Evolutionary conservation across 2,113 vertebrate genomes (phyloP), one percentile per base, ranked within the genome.

Genomic region (Cepphus grylle): DNA sequence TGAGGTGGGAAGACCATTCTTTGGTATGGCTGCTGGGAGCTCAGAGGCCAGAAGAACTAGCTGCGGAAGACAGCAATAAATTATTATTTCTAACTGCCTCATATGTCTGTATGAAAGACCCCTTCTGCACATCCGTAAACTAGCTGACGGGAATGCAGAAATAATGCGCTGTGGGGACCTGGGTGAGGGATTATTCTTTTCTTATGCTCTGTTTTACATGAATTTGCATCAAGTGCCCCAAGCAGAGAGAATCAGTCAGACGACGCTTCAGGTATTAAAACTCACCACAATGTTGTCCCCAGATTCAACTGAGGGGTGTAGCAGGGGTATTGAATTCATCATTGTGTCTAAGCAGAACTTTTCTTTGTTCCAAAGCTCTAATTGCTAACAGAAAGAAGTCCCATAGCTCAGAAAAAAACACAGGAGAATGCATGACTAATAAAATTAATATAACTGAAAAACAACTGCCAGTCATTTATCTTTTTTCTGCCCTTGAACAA

Each of bases 401-500:
- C 91, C 81, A 80, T 14, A 95, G 88, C 89, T 93, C 70, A 62
- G 45, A 79, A 86, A 94, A 94, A 88, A 76, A 36, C 82, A 58
- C 47, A 76, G 59, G 78, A 95, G 93, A 96, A 91, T 74, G 91
- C 47, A 95, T 90, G 89, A 95, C 62, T 86, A 96, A 96, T 86
- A 93, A 95, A 95, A 95, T 87, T 93, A 95, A 91, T 94, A 81
- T 30, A 86, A 85, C 49, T 77, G 87, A 72, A 94, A 96, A 95
- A 80, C 93, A 97, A 88, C 87, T 80, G 74, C 89, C 76, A 91
- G 87, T 90, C 81, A 88, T 80, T 96, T 63, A 76, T 89, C 65
- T 69, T 94, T 96, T 95, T 91, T 86, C 94, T 96, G 85, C 71
- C 91, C 87, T 95, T 97, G 74, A 94, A 96, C 26, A 14, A 94